Percentiles rank a stretch among this genome's conserved stretches.
Conservation (phyloP, 2,888 invertebrate species). For the Tinea pellionella region DNA sequence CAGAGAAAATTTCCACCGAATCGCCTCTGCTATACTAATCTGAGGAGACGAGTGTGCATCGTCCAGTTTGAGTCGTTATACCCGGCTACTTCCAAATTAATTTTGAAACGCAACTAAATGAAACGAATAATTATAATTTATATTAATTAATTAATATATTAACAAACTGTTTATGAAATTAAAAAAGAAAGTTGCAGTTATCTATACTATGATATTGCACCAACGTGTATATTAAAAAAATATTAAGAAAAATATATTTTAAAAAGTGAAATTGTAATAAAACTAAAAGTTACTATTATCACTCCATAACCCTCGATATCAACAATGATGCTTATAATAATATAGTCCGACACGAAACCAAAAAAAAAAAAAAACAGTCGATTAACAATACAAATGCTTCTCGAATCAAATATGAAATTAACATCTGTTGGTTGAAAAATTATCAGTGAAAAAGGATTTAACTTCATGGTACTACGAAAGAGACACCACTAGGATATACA, state of each 20-base stretch:
- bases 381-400: conserved; percentile 8
- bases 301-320: not conserved
- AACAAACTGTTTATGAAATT: too few relatives aligned
- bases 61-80: too few relatives aligned
- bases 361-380: conserved; percentile 1
- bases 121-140: too few relatives aligned
- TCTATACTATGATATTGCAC: too few relatives aligned
- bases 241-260: not conserved
- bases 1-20: too few relatives aligned
- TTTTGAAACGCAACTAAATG: too few relatives aligned
- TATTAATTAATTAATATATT: too few relatives aligned
- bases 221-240: not conserved
- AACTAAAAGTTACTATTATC: not conserved
- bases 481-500: not conserved
- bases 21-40: too few relatives aligned
- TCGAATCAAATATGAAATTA: conserved; percentile 10
- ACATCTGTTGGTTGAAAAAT: conserved; percentile 13
- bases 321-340: not conserved
- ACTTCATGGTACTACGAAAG: conserved; percentile 3
- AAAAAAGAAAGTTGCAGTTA: too few relatives aligned
- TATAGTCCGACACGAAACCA: conserved; percentile 3
- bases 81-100: too few relatives aligned
- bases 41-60: too few relatives aligned
- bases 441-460: conserved; percentile 12
- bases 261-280: not conserved